Conservation (phyloP, 2,113 vertebrate species). For the Tauraco erythrolophus region DNA sequence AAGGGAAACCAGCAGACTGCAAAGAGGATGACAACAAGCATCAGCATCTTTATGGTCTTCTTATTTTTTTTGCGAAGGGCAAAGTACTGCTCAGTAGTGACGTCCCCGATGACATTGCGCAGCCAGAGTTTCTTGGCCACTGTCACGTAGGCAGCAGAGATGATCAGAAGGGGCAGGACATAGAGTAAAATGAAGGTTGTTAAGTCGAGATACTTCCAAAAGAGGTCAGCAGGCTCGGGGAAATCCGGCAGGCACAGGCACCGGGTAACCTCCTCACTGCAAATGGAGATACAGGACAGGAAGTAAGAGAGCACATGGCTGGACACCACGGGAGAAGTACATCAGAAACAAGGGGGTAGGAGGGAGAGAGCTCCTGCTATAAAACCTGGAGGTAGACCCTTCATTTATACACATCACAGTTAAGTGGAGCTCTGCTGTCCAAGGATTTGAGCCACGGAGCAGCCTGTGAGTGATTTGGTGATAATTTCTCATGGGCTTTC, state of each 20-base stretch:
- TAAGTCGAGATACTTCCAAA: slow-evolving; percentile 93
- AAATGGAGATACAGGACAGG: background rate
- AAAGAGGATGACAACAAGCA: slow-evolving; percentile 90
- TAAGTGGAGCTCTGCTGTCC: background rate
- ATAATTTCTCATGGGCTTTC: background rate
- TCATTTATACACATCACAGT: background rate
- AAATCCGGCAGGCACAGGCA: slow-evolving; percentile 91
- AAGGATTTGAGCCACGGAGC: background rate
- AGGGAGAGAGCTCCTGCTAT: background rate
- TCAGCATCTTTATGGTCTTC: slow-evolving; percentile 92
- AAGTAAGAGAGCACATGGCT: background rate
- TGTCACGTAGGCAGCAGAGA: slow-evolving; percentile 85
- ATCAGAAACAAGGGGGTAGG: background rate
- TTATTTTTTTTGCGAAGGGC: slow-evolving; percentile 85
- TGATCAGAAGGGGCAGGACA: slow-evolving; percentile 89
- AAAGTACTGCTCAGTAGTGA: slow-evolving; percentile 89
- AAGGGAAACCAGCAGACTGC: slow-evolving; percentile 95
- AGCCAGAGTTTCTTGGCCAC: slow-evolving; percentile 91
- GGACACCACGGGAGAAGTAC: fast-evolving
- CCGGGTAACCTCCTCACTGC: slow-evolving; percentile 84
- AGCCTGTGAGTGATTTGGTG: background rate
- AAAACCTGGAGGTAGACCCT: background rate
- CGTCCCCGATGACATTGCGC: slow-evolving; percentile 87
- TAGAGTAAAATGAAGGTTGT: slow-evolving; percentile 91
- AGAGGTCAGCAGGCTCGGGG: slow-evolving; percentile 91